phyloP scores from a whole-genome alignment of 2,888 invertebrate genomes.

The Tetragnatha montana region DNA sequence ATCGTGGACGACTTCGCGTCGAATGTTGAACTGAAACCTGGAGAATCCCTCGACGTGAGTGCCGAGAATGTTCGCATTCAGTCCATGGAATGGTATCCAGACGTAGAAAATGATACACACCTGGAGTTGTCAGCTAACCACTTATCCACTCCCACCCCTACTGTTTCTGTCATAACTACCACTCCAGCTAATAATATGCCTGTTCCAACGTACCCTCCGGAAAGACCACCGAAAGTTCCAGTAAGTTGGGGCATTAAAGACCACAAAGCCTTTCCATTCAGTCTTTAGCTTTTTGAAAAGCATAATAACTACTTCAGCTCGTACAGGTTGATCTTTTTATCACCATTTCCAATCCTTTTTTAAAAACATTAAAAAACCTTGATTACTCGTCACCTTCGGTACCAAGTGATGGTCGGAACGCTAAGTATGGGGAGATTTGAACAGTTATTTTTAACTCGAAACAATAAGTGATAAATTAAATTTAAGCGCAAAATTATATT shows the following conservation, averaged over 20 bases:
- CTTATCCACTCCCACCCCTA: not conserved
- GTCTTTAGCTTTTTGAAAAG: too few relatives aligned
- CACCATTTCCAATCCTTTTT: too few relatives aligned
- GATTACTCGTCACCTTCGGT: too few relatives aligned
- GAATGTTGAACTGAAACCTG: conserved; percentile 42
- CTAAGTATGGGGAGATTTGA: too few relatives aligned
- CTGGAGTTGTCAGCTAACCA: conserved; percentile 1
- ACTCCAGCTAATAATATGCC: not conserved
- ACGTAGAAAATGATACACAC: conserved; percentile 16
- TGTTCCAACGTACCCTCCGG: not conserved
- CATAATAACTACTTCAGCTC: too few relatives aligned
- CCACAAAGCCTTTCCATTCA: too few relatives aligned
- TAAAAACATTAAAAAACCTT: too few relatives aligned
- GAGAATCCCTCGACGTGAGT: conserved; percentile 26
- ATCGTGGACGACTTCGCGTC: conserved; percentile 55
- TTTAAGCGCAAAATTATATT: too few relatives aligned
- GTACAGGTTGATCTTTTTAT: too few relatives aligned
- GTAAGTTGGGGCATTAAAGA: not conserved
- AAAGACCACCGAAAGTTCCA: conserved; percentile 32
- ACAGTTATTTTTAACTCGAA: too few relatives aligned
- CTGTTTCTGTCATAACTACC: not conserved
- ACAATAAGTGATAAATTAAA: too few relatives aligned
- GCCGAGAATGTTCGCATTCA: conserved; percentile 43
- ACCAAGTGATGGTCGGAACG: too few relatives aligned
- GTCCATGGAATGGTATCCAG: conserved; percentile 61